These are phyloP conservation scores for Chydorus sphaericus DNA, from an alignment of 2,888 invertebrate species.

Conservation along the genomic window DNA sequence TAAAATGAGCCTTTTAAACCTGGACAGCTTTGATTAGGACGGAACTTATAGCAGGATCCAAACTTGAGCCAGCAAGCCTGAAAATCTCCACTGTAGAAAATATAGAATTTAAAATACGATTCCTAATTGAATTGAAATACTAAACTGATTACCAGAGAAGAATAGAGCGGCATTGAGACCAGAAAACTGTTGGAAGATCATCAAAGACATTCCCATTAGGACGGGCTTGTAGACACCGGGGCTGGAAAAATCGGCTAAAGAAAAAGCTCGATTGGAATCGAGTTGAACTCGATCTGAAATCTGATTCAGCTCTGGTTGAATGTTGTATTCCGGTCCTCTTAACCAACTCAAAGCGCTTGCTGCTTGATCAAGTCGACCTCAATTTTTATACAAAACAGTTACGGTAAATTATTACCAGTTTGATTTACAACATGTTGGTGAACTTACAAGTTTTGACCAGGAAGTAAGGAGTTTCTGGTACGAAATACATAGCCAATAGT, in stretches of 20 bases:
- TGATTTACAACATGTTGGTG: too few relatives aligned
- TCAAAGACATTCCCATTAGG: neutral
- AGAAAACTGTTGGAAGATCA: constrained; percentile 8
- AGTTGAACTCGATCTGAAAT: constrained; percentile 38
- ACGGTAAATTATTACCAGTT: too few relatives aligned
- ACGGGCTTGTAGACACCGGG: neutral
- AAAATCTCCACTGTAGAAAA: constrained; percentile 4
- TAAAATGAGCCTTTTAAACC: neutral
- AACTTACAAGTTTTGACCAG: constrained; percentile 40
- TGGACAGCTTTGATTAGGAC: constrained; percentile 4
- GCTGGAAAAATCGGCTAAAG: neutral
- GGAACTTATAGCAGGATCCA: neutral
- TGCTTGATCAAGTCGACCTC: too few relatives aligned
- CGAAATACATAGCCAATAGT: constrained; percentile 52
- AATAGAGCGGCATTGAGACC: constrained; percentile 8
- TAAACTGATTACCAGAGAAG: too few relatives aligned
- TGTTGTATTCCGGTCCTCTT: constrained; percentile 55
- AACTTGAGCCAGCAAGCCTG: neutral
- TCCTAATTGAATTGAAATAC: too few relatives aligned
- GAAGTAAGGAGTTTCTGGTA: constrained; percentile 76
- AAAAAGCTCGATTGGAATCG: neutral
- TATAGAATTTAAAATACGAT: too few relatives aligned
- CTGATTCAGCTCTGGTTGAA: constrained; percentile 44
- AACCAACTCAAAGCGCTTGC: constrained; percentile 50
- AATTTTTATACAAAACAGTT: too few relatives aligned